Conservation (phyloP, 2,888 invertebrate species). For the Achlya flavicornis region DNA sequence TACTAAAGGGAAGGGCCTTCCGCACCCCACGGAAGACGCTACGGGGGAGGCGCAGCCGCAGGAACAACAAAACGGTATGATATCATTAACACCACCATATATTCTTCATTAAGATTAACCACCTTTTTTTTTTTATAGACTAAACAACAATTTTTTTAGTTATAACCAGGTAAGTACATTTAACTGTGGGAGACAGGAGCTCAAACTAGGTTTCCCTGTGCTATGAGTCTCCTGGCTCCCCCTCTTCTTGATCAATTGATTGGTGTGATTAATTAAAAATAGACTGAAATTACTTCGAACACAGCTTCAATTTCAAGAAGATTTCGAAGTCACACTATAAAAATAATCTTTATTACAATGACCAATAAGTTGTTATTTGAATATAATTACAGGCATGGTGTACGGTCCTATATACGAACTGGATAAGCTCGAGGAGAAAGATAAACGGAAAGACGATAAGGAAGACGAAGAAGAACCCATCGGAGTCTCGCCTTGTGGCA, state of each 20-base stretch:
- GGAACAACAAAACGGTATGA: constrained; percentile 74
- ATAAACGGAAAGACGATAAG: constrained; percentile 85
- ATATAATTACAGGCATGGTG: constrained; percentile 48
- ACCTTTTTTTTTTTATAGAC: no score
- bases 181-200: no score
- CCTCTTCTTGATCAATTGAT: no score
- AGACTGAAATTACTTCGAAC: no score
- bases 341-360: neutral
- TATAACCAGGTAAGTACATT: no score
- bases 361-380: constrained; percentile 2
- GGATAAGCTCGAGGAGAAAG: constrained; percentile 76
- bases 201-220: no score
- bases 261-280: no score
- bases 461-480: constrained; percentile 96
- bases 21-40: constrained; percentile 56
- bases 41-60: constrained; percentile 69
- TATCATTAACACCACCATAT: neutral
- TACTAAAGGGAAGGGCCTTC: constrained; percentile 64
- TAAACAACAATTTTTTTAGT: no score
- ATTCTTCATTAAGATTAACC: no score
- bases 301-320: no score
- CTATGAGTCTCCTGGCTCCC: no score
- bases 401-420: constrained; percentile 75
- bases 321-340: neutral
- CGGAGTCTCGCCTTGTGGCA: constrained; percentile 95